Evolutionary conservation across 2,888 invertebrate species (phyloP), one percentile per base, ranked within the genome.

Genomic region (Herminia tarsipennalis): DNA sequence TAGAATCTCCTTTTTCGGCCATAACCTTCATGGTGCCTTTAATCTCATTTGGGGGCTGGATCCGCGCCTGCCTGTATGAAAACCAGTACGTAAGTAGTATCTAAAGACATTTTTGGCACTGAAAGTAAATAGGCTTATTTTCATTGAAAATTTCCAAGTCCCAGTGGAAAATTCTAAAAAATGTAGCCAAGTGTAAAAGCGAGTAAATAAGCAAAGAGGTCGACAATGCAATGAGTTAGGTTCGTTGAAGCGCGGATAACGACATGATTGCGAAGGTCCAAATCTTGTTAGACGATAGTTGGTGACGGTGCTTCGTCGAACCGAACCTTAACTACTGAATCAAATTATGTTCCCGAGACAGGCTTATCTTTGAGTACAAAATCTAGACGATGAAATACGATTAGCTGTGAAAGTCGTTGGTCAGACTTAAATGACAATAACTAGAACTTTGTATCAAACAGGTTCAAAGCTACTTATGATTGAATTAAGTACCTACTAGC

Each of bases 231-330:
- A 52, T 70, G 70, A 76, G 79, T 81, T 76, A 75, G 66, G 75
- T 75, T 69, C 73, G 68, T 60, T 55, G 67, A 61, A 69, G 78
- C 71, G 73, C 56, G 37, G 63, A 68, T 79, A 81, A 83, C 76
- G 71, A 61, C 68, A 58, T 74, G 70, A 80, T 82, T 83, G 78
- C 78, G 69, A 67, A 70, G 70, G 66, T 48, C 66, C 63, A 70
- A 83, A 86, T 73, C 77, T 74, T 64, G 76, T 81, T 78, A 78
- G 64, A 48, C 46, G 55, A 65, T 75, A 73, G 77, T 73, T 67
- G 67, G 39, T 13, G 32, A 74, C 66, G 69, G 39, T 13, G 21
- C 43, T 17, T 10, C 16, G 27, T 16, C 21, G 10, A 20, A 30
- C 22, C 37, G 33, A 22, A 29, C 30, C 42, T 16, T 33, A 46